A percentile compares a stretch with the other conserved stretches of the same genome.
These are phyloP conservation scores for Apodemia duryi DNA, from an alignment of 2,888 invertebrate genomes.

Conservation along the genomic window DNA sequence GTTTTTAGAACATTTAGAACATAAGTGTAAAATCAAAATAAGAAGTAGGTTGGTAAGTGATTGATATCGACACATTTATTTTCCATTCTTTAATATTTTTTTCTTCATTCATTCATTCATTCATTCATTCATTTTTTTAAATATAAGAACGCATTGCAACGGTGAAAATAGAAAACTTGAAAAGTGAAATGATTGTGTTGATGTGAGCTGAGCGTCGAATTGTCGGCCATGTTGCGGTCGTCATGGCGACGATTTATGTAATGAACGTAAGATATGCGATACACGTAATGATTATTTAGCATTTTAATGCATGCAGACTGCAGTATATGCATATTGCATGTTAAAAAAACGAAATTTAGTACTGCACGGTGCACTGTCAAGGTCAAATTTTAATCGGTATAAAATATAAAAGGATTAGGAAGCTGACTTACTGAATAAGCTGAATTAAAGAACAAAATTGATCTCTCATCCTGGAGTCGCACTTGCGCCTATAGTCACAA, in stretches of 20 bases:
- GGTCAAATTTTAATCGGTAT: not conserved
- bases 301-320: not conserved
- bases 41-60: no score
- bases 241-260: constrained; percentile 31
- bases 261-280: constrained; percentile 19
- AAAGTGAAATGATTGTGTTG: constrained; percentile 38
- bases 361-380: not conserved
- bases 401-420: no score
- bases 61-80: not conserved
- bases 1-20: no score
- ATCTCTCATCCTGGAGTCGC: no score
- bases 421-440: no score
- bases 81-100: not conserved
- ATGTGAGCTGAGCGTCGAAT: constrained; percentile 37
- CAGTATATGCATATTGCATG: constrained; percentile 7
- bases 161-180: constrained; percentile 30
- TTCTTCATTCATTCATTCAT: no score
- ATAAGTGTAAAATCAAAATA: no score
- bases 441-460: no score
- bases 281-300: constrained; percentile 21
- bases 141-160: constrained; percentile 19
- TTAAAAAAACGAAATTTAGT: not conserved
- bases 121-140: no score
- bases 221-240: constrained; percentile 35
- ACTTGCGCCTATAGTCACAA: no score